These are phyloP conservation scores for Smutsia gigantea DNA, from an alignment of 2,797 vertebrate genomes.

Conservation along the genomic window DNA sequence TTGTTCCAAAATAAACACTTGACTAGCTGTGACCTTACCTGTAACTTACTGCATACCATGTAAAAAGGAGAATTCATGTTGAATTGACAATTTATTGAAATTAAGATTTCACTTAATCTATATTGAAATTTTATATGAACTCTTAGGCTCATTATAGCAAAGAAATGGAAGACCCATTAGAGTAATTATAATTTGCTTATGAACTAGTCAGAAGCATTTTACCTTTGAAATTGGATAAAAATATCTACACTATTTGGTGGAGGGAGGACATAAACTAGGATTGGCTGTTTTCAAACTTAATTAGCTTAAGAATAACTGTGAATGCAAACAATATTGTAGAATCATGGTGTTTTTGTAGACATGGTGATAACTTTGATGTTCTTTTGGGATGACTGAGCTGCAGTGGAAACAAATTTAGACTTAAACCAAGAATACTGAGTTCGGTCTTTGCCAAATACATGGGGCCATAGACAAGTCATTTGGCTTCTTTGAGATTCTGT, in stretches of 20 bases:
- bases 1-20: not conserved
- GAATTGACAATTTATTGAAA: not conserved
- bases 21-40: not conserved
- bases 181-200: not conserved
- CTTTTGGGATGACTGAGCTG: not conserved
- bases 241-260: not conserved
- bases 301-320: not conserved
- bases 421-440: not conserved
- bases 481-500: not conserved
- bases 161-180: not conserved
- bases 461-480: not conserved
- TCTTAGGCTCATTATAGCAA: not conserved
- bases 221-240: conserved; percentile 2
- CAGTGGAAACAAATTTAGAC: not conserved
- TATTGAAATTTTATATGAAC: not conserved
- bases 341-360: not conserved
- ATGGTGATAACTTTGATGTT: not conserved
- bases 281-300: conserved; percentile 1
- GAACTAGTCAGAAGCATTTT: not conserved
- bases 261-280: not conserved
- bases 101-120: not conserved
- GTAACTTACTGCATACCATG: not conserved
- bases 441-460: not conserved
- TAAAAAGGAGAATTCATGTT: not conserved
- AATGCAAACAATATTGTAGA: not conserved